phyloP scores from a whole-genome alignment of 2,797 vertebrate genomes.

The Gymnopithys bicolor region DNA sequence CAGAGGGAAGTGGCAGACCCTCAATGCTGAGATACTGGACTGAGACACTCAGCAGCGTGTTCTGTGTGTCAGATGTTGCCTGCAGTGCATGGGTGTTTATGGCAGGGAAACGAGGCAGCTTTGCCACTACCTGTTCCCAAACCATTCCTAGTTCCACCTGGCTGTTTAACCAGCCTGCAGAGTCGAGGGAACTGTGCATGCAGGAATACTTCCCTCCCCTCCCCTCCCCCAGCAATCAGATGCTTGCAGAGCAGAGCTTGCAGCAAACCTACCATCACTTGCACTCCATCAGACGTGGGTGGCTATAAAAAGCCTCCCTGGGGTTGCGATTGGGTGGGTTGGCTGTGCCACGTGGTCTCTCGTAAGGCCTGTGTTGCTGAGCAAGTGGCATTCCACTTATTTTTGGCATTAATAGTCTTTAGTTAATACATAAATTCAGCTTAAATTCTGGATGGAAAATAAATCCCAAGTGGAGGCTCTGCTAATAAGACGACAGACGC shows the following conservation, averaged over 20 bases:
- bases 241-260: conserved; percentile 45
- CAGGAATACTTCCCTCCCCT: background rate
- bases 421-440: conserved; percentile 72
- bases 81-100: background rate
- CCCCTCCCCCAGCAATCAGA: conserved; percentile 36
- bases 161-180: background rate
- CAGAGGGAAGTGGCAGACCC: background rate
- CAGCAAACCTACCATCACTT: conserved; percentile 1
- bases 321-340: conserved; percentile 58
- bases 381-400: conserved; percentile 67
- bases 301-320: conserved; percentile 66
- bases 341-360: conserved; percentile 54
- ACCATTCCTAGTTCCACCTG: background rate
- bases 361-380: conserved; percentile 64
- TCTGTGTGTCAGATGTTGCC: background rate
- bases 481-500: conserved; percentile 58
- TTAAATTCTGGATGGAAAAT: conserved; percentile 65
- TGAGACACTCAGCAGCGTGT: background rate
- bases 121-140: background rate
- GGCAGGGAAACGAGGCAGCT: background rate
- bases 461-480: conserved; percentile 62
- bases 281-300: conserved; percentile 36
- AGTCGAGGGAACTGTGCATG: background rate
- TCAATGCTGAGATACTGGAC: background rate
- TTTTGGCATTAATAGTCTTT: conserved; percentile 73